Percentiles rank a stretch among this genome's conserved stretches.
phyloP scores from a whole-genome alignment of 2,113 vertebrate species.

The Cyphomyrus plagiostoma region DNA sequence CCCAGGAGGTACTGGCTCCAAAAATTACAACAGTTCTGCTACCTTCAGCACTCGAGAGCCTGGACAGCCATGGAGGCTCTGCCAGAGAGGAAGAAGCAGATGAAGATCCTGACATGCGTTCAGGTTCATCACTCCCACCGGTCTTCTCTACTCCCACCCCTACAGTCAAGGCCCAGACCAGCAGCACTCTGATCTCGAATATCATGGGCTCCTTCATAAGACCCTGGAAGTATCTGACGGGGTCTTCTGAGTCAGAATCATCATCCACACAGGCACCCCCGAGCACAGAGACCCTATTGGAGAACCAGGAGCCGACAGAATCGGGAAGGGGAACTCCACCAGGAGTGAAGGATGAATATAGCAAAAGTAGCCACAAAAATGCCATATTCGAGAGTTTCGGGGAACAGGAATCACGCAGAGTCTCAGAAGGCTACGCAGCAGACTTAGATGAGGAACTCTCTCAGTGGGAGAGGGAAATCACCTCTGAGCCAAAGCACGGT shows the following conservation, averaged over 20 bases:
- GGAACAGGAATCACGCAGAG: slow-evolving; percentile 27
- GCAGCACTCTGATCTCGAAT: slow-evolving; percentile 53
- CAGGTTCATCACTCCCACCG: slow-evolving; percentile 25
- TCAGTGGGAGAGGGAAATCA: slow-evolving; percentile 57
- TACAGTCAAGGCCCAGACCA: slow-evolving; percentile 44
- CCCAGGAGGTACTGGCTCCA: slow-evolving; percentile 24
- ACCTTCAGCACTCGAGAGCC: slow-evolving; percentile 32
- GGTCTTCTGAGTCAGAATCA: slow-evolving; percentile 23
- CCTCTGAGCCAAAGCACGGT: slow-evolving; percentile 24
- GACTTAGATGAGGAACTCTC: slow-evolving; percentile 50
- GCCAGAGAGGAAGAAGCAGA: slow-evolving; percentile 44
- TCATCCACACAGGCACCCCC: slow-evolving; percentile 13
- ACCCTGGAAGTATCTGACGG: slow-evolving; percentile 54
- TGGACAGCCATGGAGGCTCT: slow-evolving; percentile 48
- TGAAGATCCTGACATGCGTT: slow-evolving; percentile 23
- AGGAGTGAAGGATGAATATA: slow-evolving; percentile 32
- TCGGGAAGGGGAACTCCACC: slow-evolving; percentile 34
- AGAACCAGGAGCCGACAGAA: slow-evolving; percentile 31
- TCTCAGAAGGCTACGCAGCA: slow-evolving; percentile 23
- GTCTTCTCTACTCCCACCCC: slow-evolving; percentile 31
- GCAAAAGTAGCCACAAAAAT: slow-evolving; percentile 51
- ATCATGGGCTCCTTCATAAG: slow-evolving; percentile 60
- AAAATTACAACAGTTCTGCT: slow-evolving; percentile 27
- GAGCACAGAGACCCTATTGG: slow-evolving; percentile 29
- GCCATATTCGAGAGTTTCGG: slow-evolving; percentile 48